Evolutionary conservation across 2,113 vertebrate species (phyloP).

Genomic region (Hymenochirus boettgeri): DNA sequence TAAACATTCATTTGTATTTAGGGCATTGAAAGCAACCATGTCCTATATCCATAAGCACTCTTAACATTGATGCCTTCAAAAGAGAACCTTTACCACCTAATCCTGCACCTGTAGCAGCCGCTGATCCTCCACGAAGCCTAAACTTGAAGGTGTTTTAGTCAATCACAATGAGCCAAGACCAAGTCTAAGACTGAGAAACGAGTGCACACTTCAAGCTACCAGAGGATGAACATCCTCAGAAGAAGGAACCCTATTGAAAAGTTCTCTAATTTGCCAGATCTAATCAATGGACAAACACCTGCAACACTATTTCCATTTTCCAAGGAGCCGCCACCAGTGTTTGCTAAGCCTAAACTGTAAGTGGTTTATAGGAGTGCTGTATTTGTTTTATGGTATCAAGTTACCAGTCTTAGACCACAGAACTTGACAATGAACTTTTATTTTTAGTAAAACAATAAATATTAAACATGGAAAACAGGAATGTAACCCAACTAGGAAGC

Average conservation of each 20-base stretch:
- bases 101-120: slow-evolving; percentile 21
- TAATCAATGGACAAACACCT: slow-evolving; percentile 59
- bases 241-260: slow-evolving; percentile 11
- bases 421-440: too few species aligned
- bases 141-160: slow-evolving; percentile 70
- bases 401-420: too few species aligned
- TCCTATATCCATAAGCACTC: slow-evolving; percentile 57
- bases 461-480: too few species aligned
- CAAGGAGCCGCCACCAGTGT: slow-evolving; percentile 86
- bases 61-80: slow-evolving; percentile 53
- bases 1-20: slow-evolving; percentile 39
- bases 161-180: slow-evolving; percentile 81
- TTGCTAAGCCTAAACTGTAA: slow-evolving; percentile 96
- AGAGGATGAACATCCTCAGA: slow-evolving; percentile 68
- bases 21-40: slow-evolving; percentile 65
- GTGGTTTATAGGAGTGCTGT: slow-evolving; percentile 47
- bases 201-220: slow-evolving; percentile 92
- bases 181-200: slow-evolving; percentile 76
- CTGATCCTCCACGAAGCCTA: slow-evolving; percentile 58
- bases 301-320: slow-evolving; percentile 51
- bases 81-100: slow-evolving; percentile 40
- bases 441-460: too few species aligned
- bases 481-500: too few species aligned
- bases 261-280: slow-evolving; percentile 46
- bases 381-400: too few species aligned